phyloP scores from a whole-genome alignment of 1,140 invertebrate genomes.

The Drosophila navojoa region DNA sequence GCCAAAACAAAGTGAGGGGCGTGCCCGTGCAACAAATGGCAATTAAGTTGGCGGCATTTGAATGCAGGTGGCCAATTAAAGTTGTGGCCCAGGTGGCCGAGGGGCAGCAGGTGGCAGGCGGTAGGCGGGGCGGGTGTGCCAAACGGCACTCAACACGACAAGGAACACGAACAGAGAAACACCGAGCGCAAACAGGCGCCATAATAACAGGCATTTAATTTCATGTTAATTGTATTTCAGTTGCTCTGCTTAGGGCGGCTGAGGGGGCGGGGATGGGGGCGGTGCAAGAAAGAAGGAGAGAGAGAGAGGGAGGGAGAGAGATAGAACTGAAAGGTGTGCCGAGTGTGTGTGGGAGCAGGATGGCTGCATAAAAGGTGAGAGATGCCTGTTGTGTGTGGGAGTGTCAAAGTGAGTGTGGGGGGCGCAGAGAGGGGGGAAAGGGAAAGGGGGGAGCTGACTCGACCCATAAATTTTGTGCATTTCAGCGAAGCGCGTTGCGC shows the following conservation, averaged over 20 bases:
- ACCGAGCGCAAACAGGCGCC: constrained; percentile 28
- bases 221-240: constrained; percentile 72
- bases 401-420: no score
- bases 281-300: no score
- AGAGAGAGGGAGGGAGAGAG: no score
- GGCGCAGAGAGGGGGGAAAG: background rate
- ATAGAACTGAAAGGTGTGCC: background rate
- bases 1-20: no score
- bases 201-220: constrained; percentile 74
- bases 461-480: constrained; percentile 61
- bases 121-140: background rate
- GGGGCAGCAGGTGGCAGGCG: background rate
- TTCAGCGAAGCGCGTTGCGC: constrained; percentile 30
- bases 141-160: constrained; percentile 10
- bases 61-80: constrained; percentile 23
- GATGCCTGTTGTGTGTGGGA: background rate
- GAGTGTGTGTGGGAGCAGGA: background rate
- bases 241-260: constrained; percentile 8
- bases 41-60: constrained; percentile 17
- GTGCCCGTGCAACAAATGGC: constrained; percentile 6
- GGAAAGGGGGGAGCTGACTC: background rate
- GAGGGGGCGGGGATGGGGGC: no score
- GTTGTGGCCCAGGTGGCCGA: background rate
- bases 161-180: constrained; percentile 5
- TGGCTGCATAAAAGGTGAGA: background rate